Base-by-base conservation (phyloP, 2,113 vertebrate genomes). In the Pongo pygmaeus region DNA sequence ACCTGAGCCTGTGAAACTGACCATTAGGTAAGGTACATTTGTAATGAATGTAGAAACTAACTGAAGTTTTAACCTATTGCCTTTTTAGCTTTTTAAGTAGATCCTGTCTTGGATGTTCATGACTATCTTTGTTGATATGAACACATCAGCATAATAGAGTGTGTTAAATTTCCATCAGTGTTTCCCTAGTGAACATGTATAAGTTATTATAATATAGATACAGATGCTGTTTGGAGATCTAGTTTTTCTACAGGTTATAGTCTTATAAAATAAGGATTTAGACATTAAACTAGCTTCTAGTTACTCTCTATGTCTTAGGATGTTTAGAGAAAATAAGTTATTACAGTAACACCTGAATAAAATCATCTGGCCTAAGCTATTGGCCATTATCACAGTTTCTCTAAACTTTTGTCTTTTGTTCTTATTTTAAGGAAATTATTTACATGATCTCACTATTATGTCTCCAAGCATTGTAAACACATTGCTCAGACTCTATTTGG, bases 21-120 rank as follows among this genome's bases (percentile, higher is more conserved):
- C 98, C 9, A 98, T 99, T 96, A 99, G 98, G 99, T 99, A 98
- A 98, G 98, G 23, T 17, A 3, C 43, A 43, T n/a, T 59, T 74
- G 1, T 52, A 38, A 46, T 38, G 52, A 67, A 83, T 13, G 1
- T 72, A 69, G 64, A 88, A 77, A 43, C 40, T 40, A 35, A 50
- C 30, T 32, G 11, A 83, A 52, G 14, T 61, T 92, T 93, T 94
- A n/a, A 59, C 38, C 46, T 81, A 2, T 23, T 52, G 48, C 84
- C 74, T 94, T 95, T 92, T 77, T 85, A 87, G 32, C 72, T 88
- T 95, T 27, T 40, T 81, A 69, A 55, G 25, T 57, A 89, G 55
- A 22, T 92, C 12, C 16, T 59, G 11, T 88, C 38, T 85, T 81
- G 0, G 55, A 30, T 61, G 10, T 55, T 69, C 46, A 4, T 38